Base-by-base conservation (phyloP, 53 echinoderm and acorn worm genomes). In the Zoroaster sp. region DNA sequence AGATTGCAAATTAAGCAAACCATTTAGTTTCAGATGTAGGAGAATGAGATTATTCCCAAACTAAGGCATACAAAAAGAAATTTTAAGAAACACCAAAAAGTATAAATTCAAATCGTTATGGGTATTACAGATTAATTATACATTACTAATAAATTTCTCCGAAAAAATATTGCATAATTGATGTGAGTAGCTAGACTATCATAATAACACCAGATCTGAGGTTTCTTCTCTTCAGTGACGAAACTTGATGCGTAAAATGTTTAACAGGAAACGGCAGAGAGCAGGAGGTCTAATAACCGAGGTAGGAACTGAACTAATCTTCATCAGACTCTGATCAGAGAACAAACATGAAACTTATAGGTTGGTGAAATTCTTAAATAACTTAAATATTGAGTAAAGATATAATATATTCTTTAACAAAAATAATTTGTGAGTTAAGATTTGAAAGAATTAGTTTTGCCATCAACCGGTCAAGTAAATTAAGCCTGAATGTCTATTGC, bases 141-240 rank as follows among this genome's bases (percentile, higher is more conserved):
- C 63, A 79, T n/a, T 23, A 66, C 67, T 81, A 15, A 66, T 41
- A 37, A 67, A 42, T 66, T 43, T 42, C 66, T 65, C 44, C 12
- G 32, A 66, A 80, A 37, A 81, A 81, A 81, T 81, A 81, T 81
- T 81, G 81, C 81, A 81, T 81, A 81, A 81, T 81, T 18, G 28
- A 33, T 41, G 81, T 43, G 66, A 65, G 41, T 43, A 30, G 41
- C 81, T 81, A 81, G 44, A 74, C 39, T 23, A 74, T 23, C 25
- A 13, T 74, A 38, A 17, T 40, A 25, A 39, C 74, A 43, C 39
- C 74, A 18, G 23, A 41, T 59, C 63, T 25, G 63, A 59, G 2
- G 63, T 28, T 59, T 21, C 32, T 34, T 49, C 21, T 40, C 42
- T 40, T 28, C 18, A 8, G 7, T 10, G 23, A 25, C 31, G 31